These are phyloP conservation scores for Dreissena polymorpha DNA, from an alignment of 1,140 invertebrate genomes.

Conservation along the genomic window DNA sequence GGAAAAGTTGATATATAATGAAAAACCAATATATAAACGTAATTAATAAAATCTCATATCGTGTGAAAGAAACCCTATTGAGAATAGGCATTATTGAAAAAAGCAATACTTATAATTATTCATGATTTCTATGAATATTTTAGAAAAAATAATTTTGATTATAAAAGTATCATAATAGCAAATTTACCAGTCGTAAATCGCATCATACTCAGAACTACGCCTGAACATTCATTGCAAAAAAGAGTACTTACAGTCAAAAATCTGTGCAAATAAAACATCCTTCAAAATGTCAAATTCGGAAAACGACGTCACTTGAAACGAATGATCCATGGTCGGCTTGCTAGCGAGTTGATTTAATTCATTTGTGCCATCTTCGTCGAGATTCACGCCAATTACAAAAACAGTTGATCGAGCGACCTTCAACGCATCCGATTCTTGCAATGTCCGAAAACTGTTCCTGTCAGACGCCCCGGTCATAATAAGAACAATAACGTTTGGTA, in stretches of 20 bases:
- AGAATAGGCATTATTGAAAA: no score
- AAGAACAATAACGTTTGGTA: conserved; percentile 62
- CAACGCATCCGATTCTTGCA: conserved; percentile 55
- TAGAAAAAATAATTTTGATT: no score
- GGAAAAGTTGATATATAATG: no score
- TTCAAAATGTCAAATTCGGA: conserved; percentile 58
- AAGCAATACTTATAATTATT: no score
- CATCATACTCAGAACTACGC: no score
- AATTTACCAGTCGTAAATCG: no score
- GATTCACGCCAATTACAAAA: conserved; percentile 60
- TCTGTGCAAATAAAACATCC: conserved; percentile 62
- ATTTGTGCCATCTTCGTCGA: conserved; percentile 43
- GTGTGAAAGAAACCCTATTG: no score
- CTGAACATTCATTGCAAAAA: neutral
- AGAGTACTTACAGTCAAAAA: conserved; percentile 65
- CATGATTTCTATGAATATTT: no score
- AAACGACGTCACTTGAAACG: conserved; percentile 25
- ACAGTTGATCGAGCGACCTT: conserved; percentile 57
- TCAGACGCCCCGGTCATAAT: conserved; percentile 61
- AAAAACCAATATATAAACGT: no score
- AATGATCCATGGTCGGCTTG: conserved; percentile 60
- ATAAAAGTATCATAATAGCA: no score
- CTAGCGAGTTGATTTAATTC: conserved; percentile 65
- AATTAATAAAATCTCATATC: no score
- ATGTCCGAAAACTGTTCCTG: conserved; percentile 49